Evolutionary conservation across 2,888 invertebrate species (phyloP).

Genomic region (Muschampia plurimacula): DNA sequence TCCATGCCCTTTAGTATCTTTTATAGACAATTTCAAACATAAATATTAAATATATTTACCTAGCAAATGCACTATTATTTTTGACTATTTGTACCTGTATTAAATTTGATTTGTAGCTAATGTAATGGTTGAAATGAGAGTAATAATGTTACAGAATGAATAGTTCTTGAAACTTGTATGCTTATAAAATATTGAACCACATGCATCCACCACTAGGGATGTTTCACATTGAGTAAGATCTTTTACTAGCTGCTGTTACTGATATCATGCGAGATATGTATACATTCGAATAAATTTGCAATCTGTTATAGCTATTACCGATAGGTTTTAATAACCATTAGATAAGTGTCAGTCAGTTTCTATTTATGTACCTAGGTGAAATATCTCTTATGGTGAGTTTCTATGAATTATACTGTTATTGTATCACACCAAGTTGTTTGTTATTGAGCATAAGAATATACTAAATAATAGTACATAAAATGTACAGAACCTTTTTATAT

Average conservation of each 20-base stretch:
- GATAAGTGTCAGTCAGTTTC: conserved; percentile 3
- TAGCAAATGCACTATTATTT: conserved; percentile 15
- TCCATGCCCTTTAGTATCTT: conserved; percentile 6
- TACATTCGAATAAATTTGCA: conserved; percentile 19
- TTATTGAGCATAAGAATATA: conserved; percentile 29
- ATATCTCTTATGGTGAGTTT: conserved; percentile 30
- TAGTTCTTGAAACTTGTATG: not conserved
- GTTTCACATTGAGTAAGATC: conserved; percentile 26
- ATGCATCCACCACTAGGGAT: conserved; percentile 34
- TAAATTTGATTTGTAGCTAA: not conserved
- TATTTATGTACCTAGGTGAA: conserved; percentile 15
- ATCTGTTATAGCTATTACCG: conserved; percentile 6
- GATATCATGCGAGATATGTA: not conserved
- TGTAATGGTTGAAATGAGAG: conserved; percentile 4
- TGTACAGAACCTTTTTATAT: conserved; percentile 38
- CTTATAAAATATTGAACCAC: conserved; percentile 22
- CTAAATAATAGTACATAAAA: conserved; percentile 34
- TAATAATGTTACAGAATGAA: conserved; percentile 6
- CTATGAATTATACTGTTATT: conserved; percentile 25
- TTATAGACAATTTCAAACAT: not conserved
- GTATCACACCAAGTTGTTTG: conserved; percentile 31
- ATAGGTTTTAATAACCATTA: conserved; percentile 19
- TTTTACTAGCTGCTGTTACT: conserved; percentile 9
- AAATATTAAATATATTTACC: conserved; percentile 8
- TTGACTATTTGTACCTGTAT: conserved; percentile 7